A percentile compares a stretch with the other conserved stretches of the same genome.
Evolutionary conservation across 2,113 vertebrate genomes (phyloP).

Genomic region (Argyrosomus japonicus): DNA sequence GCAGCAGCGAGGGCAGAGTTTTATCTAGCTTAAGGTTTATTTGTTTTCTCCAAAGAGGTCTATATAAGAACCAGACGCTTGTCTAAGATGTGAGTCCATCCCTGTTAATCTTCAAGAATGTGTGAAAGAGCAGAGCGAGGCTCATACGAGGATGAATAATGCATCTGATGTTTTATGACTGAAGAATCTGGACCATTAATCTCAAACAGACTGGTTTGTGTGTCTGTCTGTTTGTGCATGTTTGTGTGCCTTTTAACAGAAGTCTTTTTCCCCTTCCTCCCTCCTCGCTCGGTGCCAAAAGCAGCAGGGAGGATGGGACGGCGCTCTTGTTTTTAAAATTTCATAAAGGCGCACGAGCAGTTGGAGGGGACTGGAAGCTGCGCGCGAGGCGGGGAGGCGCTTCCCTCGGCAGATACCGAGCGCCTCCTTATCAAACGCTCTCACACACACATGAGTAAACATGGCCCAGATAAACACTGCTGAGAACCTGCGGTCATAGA

Average conservation of each 20-base stretch:
- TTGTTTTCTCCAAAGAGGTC: constrained; percentile 48
- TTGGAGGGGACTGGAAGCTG: constrained; percentile 35
- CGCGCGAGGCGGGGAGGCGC: constrained; percentile 15
- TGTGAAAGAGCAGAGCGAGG: constrained; percentile 45
- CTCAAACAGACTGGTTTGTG: constrained; percentile 50
- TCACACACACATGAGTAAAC: constrained; percentile 61
- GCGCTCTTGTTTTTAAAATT: constrained; percentile 50
- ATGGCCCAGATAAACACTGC: constrained; percentile 43
- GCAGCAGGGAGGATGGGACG: constrained; percentile 23
- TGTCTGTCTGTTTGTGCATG: constrained; percentile 45
- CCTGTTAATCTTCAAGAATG: constrained; percentile 60
- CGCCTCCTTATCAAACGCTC: constrained; percentile 48
- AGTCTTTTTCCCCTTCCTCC: background rate
- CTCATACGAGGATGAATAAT: constrained; percentile 55
- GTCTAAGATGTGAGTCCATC: constrained; percentile 38
- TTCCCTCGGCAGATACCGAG: constrained; percentile 9
- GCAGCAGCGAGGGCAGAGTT: constrained; percentile 37
- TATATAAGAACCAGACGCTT: constrained; percentile 52
- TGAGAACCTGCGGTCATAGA: constrained; percentile 44
- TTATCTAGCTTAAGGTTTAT: constrained; percentile 57
- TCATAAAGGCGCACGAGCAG: constrained; percentile 59
- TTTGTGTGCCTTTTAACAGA: constrained; percentile 27
- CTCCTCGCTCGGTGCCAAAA: constrained; percentile 23
- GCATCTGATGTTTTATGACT: constrained; percentile 67
- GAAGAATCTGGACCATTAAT: constrained; percentile 56